Evolutionary conservation across 2,797 vertebrate species (phyloP).

Genomic region (Coregonus ussuriensis): DNA sequence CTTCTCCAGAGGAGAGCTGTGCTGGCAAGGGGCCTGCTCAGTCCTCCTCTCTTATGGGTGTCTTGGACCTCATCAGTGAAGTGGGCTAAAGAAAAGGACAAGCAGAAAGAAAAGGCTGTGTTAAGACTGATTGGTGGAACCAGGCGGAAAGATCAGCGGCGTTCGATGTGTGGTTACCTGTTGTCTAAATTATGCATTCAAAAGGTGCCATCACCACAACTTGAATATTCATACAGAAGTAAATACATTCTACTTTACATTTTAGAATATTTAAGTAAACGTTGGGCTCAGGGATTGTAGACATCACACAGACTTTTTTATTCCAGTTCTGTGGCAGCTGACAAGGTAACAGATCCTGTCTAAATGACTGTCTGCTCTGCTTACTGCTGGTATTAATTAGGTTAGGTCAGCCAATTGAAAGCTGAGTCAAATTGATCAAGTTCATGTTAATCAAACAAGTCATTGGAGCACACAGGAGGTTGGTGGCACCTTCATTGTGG

Average conservation of each 20-base stretch:
- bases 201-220: conserved; percentile 25
- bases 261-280: conserved; percentile 6
- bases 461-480: conserved; percentile 18
- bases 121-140: conserved; percentile 30
- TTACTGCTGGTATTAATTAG: conserved; percentile 58
- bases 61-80: conserved; percentile 74
- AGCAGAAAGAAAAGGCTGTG: conserved; percentile 50
- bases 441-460: conserved; percentile 40
- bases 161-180: conserved; percentile 56
- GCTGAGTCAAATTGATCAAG: conserved; percentile 59
- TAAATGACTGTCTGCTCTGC: no score
- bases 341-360: conserved; percentile 30
- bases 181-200: conserved; percentile 59
- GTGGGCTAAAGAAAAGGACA: conserved; percentile 65
- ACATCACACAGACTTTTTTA: conserved; percentile 20
- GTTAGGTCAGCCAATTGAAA: conserved; percentile 37
- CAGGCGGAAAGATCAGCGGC: conserved; percentile 33
- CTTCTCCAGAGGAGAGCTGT: conserved; percentile 40
- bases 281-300: conserved; percentile 11
- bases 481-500: no score
- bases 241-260: not conserved
- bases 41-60: conserved; percentile 71
- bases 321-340: conserved; percentile 27
- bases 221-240: conserved; percentile 6
- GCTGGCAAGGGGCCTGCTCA: conserved; percentile 58